Conservation (phyloP, 2,888 invertebrate genomes). For the Tillus elongatus region DNA sequence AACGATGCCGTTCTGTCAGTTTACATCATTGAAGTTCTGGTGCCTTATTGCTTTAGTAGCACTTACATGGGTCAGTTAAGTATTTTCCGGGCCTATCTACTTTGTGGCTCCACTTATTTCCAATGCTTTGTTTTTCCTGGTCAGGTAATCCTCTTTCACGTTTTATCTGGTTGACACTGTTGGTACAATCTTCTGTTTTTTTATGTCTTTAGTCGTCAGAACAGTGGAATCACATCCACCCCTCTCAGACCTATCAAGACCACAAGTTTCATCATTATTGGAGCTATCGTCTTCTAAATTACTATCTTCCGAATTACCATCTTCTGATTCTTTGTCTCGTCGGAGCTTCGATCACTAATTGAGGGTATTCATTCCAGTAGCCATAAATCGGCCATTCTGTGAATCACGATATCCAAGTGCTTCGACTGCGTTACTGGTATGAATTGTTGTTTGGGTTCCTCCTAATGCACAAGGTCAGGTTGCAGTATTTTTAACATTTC, state of each 20-base stretch:
- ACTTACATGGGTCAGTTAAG: conserved; percentile 2
- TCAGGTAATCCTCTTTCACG: conserved; percentile 2
- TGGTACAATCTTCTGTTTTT: conserved; percentile 1
- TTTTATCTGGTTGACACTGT: conserved; percentile 2
- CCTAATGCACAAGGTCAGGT: conserved; percentile 4
- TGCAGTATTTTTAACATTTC: not conserved
- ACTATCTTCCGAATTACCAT: too few relatives aligned
- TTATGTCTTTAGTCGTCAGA: not conserved
- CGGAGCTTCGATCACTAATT: not conserved
- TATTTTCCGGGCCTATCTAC: conserved; percentile 2
- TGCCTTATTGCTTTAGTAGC: conserved; percentile 2
- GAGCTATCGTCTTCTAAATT: conserved; percentile 1
- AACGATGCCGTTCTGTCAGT: conserved; percentile 4
- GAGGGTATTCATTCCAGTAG: not conserved
- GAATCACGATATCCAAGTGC: not conserved
- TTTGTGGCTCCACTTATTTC: not conserved
- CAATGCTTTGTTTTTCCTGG: conserved; percentile 2
- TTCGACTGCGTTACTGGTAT: not conserved
- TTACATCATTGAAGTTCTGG: not conserved
- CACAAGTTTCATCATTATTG: conserved; percentile 1
- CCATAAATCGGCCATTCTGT: conserved; percentile 2
- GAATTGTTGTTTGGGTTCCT: not conserved
- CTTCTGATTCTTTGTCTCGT: conserved; percentile 3
- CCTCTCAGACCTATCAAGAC: conserved; percentile 1
- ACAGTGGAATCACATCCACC: conserved; percentile 4